Conservation (phyloP, 2,113 vertebrate genomes). For the Machaerirhynchus nigripectus region DNA sequence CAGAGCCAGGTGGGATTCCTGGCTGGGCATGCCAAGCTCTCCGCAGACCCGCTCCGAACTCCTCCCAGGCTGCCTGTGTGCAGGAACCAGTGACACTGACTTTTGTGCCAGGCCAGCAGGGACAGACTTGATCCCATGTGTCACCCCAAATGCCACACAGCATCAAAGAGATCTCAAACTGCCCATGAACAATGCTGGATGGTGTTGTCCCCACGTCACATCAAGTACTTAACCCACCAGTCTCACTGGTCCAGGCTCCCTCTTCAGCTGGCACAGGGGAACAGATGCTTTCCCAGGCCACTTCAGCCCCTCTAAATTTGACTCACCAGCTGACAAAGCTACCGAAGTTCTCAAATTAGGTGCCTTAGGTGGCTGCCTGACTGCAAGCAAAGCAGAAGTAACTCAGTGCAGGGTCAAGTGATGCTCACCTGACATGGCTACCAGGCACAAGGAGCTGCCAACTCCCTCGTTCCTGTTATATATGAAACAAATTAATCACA, state of each 20-base stretch:
- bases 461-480: not conserved
- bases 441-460: not conserved
- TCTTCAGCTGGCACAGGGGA: not conserved
- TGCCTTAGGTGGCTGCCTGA: not conserved
- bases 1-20: not conserved
- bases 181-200: not conserved
- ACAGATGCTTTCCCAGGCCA: not conserved
- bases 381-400: not conserved
- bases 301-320: not conserved
- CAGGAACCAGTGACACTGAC: not conserved
- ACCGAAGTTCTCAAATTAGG: not conserved
- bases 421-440: not conserved
- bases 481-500: not conserved
- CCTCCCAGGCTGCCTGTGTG: not conserved
- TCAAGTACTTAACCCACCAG: rapidly evolving
- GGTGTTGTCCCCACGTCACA: rapidly evolving
- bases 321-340: not conserved
- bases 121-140: not conserved
- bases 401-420: not conserved
- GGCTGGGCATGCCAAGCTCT: not conserved
- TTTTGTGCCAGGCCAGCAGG: not conserved
- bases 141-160: not conserved
- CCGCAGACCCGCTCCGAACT: not conserved
- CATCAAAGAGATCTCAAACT: not conserved
- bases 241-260: not conserved